A percentile compares a stretch with the other conserved stretches of the same genome.
phyloP scores from a whole-genome alignment of 2,113 vertebrate species.

The Leucopternis melanops region DNA sequence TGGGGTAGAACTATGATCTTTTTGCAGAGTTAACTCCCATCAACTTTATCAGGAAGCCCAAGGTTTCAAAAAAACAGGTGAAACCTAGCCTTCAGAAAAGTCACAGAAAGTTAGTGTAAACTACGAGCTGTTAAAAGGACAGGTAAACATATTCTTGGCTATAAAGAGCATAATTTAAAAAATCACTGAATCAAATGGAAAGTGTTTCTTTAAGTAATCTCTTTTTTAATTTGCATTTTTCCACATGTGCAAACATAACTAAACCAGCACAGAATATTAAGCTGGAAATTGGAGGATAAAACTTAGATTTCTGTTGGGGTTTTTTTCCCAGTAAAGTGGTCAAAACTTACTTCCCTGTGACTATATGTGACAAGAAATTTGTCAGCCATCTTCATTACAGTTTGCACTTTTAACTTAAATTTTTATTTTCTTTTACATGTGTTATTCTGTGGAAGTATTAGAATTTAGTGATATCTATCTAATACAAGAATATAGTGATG shows the following conservation, averaged over 20 bases:
- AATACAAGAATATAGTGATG: background rate
- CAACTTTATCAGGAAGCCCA: background rate
- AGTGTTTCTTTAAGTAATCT: background rate
- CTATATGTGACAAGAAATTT: background rate
- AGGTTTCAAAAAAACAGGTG: background rate
- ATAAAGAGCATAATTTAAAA: background rate
- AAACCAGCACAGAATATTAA: background rate
- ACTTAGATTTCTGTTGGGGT: too few species aligned
- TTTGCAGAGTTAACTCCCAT: constrained; percentile 2
- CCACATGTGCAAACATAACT: background rate
- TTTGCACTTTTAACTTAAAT: background rate
- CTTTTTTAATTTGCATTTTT: background rate
- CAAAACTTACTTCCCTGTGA: background rate
- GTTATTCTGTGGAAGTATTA: background rate
- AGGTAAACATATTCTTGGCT: background rate
- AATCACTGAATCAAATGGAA: background rate
- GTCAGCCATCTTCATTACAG: background rate
- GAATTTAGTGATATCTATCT: too few species aligned
- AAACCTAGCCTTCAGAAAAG: background rate
- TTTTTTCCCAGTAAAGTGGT: background rate
- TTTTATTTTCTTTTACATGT: background rate
- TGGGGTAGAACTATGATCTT: constrained; percentile 44
- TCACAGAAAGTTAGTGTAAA: background rate
- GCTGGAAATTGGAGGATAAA: background rate
- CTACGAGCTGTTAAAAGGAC: background rate